Conservation (phyloP, 2,797 vertebrate species). For the Neosilurus hyrtlii region DNA sequence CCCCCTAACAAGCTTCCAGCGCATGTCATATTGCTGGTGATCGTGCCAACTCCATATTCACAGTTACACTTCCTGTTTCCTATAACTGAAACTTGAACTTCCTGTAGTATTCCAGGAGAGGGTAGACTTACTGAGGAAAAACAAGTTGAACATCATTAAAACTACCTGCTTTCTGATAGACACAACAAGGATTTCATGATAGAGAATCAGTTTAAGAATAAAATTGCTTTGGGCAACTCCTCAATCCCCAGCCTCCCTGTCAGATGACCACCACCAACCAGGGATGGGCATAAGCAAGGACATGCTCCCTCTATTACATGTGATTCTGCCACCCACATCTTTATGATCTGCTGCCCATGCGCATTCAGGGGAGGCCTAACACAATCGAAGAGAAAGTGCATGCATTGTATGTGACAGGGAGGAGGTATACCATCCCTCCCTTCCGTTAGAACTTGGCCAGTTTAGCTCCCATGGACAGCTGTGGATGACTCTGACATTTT, state of each 20-base stretch:
- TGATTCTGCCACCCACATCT: too few relatives aligned
- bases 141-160: not conserved
- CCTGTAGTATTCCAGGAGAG: slow-evolving; percentile 48
- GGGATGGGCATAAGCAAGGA: too few relatives aligned
- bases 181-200: not conserved
- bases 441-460: too few relatives aligned
- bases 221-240: not conserved
- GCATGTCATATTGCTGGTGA: slow-evolving; percentile 61
- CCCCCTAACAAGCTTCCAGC: slow-evolving; percentile 52
- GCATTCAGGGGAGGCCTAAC: too few relatives aligned
- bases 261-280: too few relatives aligned
- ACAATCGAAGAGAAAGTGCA: too few relatives aligned
- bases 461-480: too few relatives aligned
- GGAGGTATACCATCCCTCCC: too few relatives aligned
- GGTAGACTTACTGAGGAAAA: not conserved
- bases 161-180: not conserved
- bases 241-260: too few relatives aligned
- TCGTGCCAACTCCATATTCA: rapidly evolving
- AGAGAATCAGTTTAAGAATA: not conserved
- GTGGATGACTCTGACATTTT: not conserved
- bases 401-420: too few relatives aligned
- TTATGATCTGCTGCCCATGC: too few relatives aligned
- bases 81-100: slow-evolving; percentile 59
- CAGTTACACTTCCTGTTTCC: slow-evolving; percentile 57
- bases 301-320: too few relatives aligned